Base-by-base conservation (phyloP, 2,113 vertebrate genomes). In the Tricholaema leucomelas region DNA sequence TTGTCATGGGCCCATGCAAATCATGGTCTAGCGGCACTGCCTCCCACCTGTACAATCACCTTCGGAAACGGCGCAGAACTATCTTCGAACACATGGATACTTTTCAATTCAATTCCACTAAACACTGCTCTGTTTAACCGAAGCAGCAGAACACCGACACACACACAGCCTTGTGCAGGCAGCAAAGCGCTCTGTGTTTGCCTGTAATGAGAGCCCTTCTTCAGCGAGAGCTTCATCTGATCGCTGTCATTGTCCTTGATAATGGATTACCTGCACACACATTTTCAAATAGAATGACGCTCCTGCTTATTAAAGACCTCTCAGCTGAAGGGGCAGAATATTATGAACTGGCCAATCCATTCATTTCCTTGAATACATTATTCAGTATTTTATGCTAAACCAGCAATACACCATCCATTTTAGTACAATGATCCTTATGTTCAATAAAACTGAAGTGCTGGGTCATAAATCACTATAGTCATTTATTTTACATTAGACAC, bases 391-490 rank as follows among this genome's bases (percentile, higher is more conserved):
- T 98, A 98, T 98, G 98, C 98, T 98, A 98, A 98, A 98, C 96
- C 97, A 98, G 98, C 97, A 98, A 98, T 98, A 97, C 97, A 96
- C 98, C 97, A 98, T 98, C 97, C 98, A 98, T 98, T 98, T 98
- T 97, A 98, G 97, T 98, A 98, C 97, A 98, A 98, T 98, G 97
- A 98, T 98, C 98, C 98, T 98, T 98, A 98, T 98, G 97, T 98
- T 98, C 98, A 98, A 98, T 98, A 98, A 98, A 98, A 98, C 92
- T 98, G 97, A 98, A 98, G 97, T 97, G 98, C 97, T 97, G 96
- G 95, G 97, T 97, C 97, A 98, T 98, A 98, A 98, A 98, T 98
- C 98, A 98, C 98, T 98, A 97, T 82, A 98, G 97, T 97, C 96
- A 98, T 98, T 98, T 98, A 98, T 98, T 98, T 97, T 98, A 97